phyloP scores from a whole-genome alignment of 2,113 vertebrate species.

The Bos javanicus region DNA sequence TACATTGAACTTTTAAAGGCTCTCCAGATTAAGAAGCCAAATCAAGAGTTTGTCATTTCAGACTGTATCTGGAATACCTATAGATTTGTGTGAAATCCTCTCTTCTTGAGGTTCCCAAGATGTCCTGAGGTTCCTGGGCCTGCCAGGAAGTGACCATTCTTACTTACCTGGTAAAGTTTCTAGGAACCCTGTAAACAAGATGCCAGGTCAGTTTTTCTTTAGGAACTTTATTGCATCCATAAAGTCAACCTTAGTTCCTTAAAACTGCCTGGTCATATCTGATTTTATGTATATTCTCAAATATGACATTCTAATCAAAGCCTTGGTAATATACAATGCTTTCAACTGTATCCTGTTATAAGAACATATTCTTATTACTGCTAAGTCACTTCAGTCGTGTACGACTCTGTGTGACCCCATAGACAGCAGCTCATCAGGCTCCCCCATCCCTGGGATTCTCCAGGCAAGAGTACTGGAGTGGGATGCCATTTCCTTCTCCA shows the following conservation, averaged over 20 bases:
- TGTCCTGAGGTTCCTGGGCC: not conserved
- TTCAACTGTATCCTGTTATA: not conserved
- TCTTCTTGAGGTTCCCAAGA: not conserved
- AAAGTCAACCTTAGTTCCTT: not conserved
- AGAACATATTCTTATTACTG: not conserved
- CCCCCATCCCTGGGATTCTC: too few species aligned
- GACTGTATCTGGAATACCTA: not conserved
- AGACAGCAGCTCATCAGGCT: too few species aligned
- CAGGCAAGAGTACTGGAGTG: too few species aligned
- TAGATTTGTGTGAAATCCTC: not conserved
- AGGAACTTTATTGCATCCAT: not conserved
- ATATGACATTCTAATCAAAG: not conserved
- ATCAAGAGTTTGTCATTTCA: not conserved
- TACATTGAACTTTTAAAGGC: not conserved
- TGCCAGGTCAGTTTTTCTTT: not conserved
- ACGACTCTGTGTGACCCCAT: too few species aligned
- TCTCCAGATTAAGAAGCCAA: not conserved
- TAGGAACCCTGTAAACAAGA: not conserved
- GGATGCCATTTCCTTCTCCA: too few species aligned
- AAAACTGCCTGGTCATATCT: not conserved
- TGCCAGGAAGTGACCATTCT: not conserved
- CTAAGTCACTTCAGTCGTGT: too few species aligned
- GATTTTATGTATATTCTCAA: not conserved
- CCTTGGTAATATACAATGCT: not conserved
- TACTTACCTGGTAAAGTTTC: not conserved